Evolutionary conservation across 2,888 invertebrate species (phyloP), one percentile per base, ranked within the genome.

Genomic region (Cataglyphis cursor): DNA sequence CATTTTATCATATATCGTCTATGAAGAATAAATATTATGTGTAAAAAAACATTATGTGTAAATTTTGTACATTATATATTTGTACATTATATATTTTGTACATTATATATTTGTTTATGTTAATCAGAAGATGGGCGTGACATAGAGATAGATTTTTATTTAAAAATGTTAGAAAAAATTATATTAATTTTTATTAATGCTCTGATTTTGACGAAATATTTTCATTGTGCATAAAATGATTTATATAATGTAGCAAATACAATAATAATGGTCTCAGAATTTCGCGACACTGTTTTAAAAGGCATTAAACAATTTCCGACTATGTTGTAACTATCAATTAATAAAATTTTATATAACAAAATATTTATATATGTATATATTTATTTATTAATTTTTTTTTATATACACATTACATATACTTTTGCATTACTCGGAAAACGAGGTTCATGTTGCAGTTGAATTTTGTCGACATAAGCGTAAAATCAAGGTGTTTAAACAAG

Each of bases 301-400:
- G 18, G 10, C 18, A 9, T 51, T 38, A 51, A 65, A 4, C 18
- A 75, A 75, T 51, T 38, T 75, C 24, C 18, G 35, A 24, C 35
- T 64, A 1, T 64, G 51, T 64, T 48, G 44, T 44, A 64, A 64
- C 35, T 9, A 3, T 1, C 18, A 48, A 44, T 31, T 48, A 35
- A 64, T 48, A 48, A 75, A 75, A 75, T 75, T 65, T 10, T 64
- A 44, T 24, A 44, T 48, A 48, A 48, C n/a, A 48, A 44, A 44
- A 48, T 48, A 18, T 41, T 12, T 41, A 41, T 12, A 41, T 41
- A 41, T 41, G 12, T 41, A 41, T 31, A 31, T 31, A 31, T 31
- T 5, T 3, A 31, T 31, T 31, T 41, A 41, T 24, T 24, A 24
- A 24, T 1, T 24, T 24, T 24, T 24, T 24, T 24, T 1, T 41